A percentile compares a stretch with the other conserved stretches of the same genome.
Evolutionary conservation across 2,888 invertebrate genomes (phyloP).

Genomic region (Endotricha flammealis): DNA sequence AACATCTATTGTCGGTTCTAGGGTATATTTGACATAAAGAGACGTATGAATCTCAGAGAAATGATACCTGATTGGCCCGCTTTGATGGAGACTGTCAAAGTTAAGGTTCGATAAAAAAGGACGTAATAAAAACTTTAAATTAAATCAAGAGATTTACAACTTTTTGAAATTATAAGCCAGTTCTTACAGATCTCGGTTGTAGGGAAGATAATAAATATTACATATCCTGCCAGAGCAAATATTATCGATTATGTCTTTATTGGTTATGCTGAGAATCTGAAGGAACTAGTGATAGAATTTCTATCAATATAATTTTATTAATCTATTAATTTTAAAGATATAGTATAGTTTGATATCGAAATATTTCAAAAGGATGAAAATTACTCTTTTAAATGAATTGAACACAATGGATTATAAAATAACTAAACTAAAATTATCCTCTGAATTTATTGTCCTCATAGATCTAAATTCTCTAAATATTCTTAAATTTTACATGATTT

Average conservation of each 20-base stretch:
- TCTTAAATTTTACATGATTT: too few species aligned
- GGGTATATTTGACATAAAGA: constrained; percentile 83
- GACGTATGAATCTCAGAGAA: constrained; percentile 83
- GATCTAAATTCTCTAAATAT: constrained; percentile 6
- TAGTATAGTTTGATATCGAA: constrained; percentile 7
- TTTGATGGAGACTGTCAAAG: constrained; percentile 81
- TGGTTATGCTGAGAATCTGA: too few species aligned
- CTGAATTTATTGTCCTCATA: constrained; percentile 40
- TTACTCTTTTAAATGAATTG: constrained; percentile 61
- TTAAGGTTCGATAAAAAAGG: constrained; percentile 81
- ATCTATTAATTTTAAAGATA: too few species aligned
- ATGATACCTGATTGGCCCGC: constrained; percentile 89
- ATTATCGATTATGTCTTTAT: too few species aligned
- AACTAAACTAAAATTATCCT: constrained; percentile 48
- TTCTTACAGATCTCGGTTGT: too few species aligned
- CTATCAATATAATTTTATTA: too few species aligned
- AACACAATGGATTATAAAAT: constrained; percentile 51
- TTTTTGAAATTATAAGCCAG: constrained; percentile 38
- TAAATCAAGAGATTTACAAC: constrained; percentile 37
- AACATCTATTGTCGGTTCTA: constrained; percentile 74
- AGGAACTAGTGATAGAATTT: too few species aligned
- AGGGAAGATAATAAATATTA: too few species aligned
- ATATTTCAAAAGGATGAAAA: constrained; percentile 45
- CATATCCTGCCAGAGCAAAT: too few species aligned
- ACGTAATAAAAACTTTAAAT: constrained; percentile 48